phyloP scores from a whole-genome alignment of 2,113 vertebrate species.

The Pomatorhinus ruficollis region DNA sequence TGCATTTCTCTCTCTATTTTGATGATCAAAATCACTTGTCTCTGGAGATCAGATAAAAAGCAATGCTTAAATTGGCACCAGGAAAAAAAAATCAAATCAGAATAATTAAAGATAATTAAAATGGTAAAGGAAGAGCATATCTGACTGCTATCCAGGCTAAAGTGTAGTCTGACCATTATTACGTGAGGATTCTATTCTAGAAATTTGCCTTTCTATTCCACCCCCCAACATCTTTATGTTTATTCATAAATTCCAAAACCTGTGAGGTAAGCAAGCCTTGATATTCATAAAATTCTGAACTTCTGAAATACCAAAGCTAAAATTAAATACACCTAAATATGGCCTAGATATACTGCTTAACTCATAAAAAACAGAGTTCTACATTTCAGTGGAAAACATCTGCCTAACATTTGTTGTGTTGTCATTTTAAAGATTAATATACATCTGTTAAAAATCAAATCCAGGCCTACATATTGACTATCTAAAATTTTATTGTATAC shows the following conservation, averaged over 20 bases:
- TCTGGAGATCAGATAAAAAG: background rate
- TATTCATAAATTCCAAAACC: background rate
- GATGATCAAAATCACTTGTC: background rate
- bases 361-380: background rate
- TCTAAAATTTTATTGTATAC: background rate
- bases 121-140: background rate
- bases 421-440: background rate
- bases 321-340: background rate
- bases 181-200: background rate
- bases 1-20: background rate
- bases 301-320: background rate
- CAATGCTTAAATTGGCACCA: background rate
- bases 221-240: background rate
- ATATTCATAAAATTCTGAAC: background rate
- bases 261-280: background rate
- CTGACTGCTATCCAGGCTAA: background rate
- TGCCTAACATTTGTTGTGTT: background rate
- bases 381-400: background rate
- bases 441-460: background rate
- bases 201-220: background rate
- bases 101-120: background rate
- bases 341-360: background rate
- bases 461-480: background rate
- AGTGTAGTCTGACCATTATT: background rate
- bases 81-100: background rate